Evolutionary conservation across 2,797 vertebrate species (phyloP).

Genomic region (Tangara arthus): DNA sequence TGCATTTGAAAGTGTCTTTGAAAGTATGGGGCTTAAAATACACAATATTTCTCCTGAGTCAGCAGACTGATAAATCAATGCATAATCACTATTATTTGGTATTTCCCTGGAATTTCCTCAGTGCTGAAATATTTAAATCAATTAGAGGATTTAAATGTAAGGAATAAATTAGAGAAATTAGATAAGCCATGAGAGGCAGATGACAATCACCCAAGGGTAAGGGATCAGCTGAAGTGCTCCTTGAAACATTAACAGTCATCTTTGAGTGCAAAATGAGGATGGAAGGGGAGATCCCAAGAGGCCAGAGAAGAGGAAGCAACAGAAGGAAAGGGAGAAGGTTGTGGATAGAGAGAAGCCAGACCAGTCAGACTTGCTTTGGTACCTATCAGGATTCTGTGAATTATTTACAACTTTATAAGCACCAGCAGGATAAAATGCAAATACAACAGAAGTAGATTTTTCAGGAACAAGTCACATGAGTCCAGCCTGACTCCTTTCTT

Average conservation of each 20-base stretch:
- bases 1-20: neutral
- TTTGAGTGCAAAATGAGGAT: neutral
- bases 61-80: constrained; percentile 8
- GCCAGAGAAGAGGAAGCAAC: neutral
- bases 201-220: neutral
- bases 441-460: neutral
- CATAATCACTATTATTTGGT: neutral
- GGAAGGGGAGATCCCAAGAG: neutral
- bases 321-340: neutral
- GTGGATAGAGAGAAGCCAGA: neutral
- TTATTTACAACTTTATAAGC: neutral
- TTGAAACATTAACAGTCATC: neutral
- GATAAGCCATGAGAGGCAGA: neutral
- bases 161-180: constrained; percentile 9
- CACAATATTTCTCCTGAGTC: neutral
- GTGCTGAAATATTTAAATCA: neutral
- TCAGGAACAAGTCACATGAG: neutral
- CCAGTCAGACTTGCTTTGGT: neutral
- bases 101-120: neutral
- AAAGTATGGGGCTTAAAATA: neutral
- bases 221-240: neutral
- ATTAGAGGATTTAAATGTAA: neutral
- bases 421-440: neutral
- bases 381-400: neutral
- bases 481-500: neutral